phyloP scores from a whole-genome alignment of 2,113 vertebrate species.

The Ceuthmochares aereus region DNA sequence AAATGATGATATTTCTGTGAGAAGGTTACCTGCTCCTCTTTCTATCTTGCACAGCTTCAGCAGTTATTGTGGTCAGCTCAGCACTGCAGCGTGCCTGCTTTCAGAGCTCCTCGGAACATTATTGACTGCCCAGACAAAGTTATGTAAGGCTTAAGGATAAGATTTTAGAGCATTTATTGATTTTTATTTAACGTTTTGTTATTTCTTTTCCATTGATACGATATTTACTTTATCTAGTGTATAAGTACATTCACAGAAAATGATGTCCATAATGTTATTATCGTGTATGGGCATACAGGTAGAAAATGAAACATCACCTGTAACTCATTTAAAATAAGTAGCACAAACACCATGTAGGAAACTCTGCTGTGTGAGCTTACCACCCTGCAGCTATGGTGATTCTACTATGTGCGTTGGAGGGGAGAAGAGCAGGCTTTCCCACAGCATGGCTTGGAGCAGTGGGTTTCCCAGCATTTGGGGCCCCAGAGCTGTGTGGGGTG shows the following conservation, averaged over 20 bases:
- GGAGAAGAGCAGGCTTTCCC: not conserved
- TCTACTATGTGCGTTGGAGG: rapidly evolving
- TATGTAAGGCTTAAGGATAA: not conserved
- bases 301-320: not conserved
- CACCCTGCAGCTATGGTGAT: rapidly evolving
- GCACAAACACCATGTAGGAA: rapidly evolving
- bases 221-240: not conserved
- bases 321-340: not conserved
- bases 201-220: not conserved
- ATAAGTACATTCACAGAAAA: not conserved
- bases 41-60: not conserved
- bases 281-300: not conserved
- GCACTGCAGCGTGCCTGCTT: rapidly evolving
- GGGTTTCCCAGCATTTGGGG: not conserved
- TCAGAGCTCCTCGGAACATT: not conserved
- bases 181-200: not conserved
- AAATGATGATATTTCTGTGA: not conserved
- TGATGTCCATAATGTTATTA: not conserved
- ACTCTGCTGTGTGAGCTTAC: rapidly evolving
- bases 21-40: not conserved
- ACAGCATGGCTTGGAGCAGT: rapidly evolving
- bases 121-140: not conserved
- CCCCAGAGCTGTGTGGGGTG: not conserved
- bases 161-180: not conserved
- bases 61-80: not conserved